phyloP scores from a whole-genome alignment of 1,140 invertebrate genomes.

The Zaprionus gabonicus region DNA sequence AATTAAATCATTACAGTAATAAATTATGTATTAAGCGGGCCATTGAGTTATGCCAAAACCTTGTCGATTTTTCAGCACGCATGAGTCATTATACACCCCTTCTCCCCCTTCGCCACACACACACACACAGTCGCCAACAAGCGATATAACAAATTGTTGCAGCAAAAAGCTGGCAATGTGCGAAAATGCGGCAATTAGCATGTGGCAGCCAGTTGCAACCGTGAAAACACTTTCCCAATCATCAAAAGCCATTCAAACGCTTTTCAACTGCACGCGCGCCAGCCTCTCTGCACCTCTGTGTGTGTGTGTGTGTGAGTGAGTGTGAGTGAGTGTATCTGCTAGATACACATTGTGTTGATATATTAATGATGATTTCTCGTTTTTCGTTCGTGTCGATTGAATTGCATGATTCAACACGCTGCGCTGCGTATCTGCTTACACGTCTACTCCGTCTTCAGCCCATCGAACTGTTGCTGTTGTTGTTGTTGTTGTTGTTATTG shows the following conservation, averaged over 20 bases:
- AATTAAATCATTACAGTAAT: constrained; percentile 77
- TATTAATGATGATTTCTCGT: constrained; percentile 82
- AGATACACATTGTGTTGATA: constrained; percentile 77
- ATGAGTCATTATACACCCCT: constrained; percentile 49
- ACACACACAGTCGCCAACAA: not conserved
- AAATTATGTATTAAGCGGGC: constrained; percentile 60
- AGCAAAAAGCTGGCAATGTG: constrained; percentile 37
- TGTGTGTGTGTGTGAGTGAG: not conserved
- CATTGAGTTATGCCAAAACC: constrained; percentile 28
- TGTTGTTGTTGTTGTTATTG: constrained; percentile 7
- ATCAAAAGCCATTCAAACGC: constrained; percentile 77
- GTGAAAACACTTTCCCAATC: constrained; percentile 79
- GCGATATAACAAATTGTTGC: constrained; percentile 7
- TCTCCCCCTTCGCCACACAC: not conserved
- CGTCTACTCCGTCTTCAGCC: constrained; percentile 1
- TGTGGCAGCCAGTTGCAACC: constrained; percentile 50
- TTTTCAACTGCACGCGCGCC: constrained; percentile 69
- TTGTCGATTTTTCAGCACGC: constrained; percentile 44
- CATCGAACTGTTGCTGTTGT: constrained; percentile 18
- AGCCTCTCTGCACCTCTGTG: not conserved
- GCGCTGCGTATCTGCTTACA: constrained; percentile 54
- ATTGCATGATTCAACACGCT: constrained; percentile 79
- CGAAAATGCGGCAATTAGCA: constrained; percentile 63
- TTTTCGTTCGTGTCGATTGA: constrained; percentile 79
- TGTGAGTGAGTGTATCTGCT: constrained; percentile 53